A percentile compares a stretch with the other conserved stretches of the same genome.
Evolutionary conservation across 2,888 invertebrate species (phyloP).

Genomic region (Lithophane socia): DNA sequence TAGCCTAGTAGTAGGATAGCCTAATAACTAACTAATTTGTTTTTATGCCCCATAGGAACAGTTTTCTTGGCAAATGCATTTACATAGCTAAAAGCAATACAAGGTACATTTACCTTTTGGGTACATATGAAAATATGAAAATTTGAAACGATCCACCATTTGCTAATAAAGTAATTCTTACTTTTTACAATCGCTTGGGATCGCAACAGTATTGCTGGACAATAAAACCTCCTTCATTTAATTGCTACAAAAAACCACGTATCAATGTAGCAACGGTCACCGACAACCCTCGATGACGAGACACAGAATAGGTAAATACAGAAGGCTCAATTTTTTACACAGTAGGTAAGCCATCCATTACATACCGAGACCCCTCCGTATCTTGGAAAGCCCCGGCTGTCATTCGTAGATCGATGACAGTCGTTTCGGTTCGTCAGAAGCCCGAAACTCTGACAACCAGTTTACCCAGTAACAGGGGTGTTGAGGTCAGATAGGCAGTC

Average conservation of each 20-base stretch:
- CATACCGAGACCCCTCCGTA: neutral
- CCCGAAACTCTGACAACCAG: neutral
- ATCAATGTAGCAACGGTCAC: slow-evolving; percentile 51
- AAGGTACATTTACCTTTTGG: neutral
- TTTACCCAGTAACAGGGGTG: neutral
- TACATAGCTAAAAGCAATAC: neutral
- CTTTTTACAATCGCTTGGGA: slow-evolving; percentile 53
- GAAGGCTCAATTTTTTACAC: slow-evolving; percentile 9
- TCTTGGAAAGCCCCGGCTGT: neutral
- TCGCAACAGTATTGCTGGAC: slow-evolving; percentile 32
- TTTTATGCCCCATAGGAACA: no score
- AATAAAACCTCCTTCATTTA: slow-evolving; percentile 62
- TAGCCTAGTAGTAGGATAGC: neutral
- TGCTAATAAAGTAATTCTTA: slow-evolving; percentile 31
- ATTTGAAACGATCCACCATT: slow-evolving; percentile 6
- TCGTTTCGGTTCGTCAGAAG: neutral
- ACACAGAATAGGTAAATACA: slow-evolving; percentile 40
- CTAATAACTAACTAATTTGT: no score
- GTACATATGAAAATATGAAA: neutral
- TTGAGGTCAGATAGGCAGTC: neutral
- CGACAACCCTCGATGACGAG: slow-evolving; percentile 33
- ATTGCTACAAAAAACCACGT: slow-evolving; percentile 61
- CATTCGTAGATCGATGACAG: no score
- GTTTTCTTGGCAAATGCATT: neutral
- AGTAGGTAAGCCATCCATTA: neutral